Evolutionary conservation across 1,140 invertebrate genomes (phyloP).

Genomic region (Caenorhabditis latens): DNA sequence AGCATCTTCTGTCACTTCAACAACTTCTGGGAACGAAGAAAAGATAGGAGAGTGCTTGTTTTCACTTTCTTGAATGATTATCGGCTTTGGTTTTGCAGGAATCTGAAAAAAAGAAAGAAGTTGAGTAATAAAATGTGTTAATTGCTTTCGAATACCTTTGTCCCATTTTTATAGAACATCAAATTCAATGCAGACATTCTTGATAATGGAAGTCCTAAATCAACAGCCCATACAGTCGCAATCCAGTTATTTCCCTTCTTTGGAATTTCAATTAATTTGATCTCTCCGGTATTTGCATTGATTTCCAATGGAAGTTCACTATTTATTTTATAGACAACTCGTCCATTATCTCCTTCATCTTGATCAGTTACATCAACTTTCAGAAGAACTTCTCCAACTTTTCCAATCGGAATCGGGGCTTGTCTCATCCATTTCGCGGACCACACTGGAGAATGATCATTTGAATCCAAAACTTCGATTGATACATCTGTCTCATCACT

Average conservation of each 20-base stretch:
- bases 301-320: slow-evolving; percentile 55
- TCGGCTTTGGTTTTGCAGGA: slow-evolving; percentile 52
- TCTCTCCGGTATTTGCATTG: slow-evolving; percentile 61
- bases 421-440: slow-evolving; percentile 60
- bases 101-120: neutral
- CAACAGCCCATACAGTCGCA: slow-evolving; percentile 54
- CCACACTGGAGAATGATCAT: slow-evolving; percentile 74
- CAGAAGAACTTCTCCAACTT: slow-evolving; percentile 15
- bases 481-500: slow-evolving; percentile 18
- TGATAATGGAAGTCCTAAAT: slow-evolving; percentile 59
- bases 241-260: slow-evolving; percentile 33
- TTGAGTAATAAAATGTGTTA: neutral
- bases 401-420: slow-evolving; percentile 38
- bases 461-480: slow-evolving; percentile 76
- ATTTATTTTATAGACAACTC: slow-evolving; percentile 63
- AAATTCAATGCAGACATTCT: slow-evolving; percentile 55
- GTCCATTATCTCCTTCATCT: slow-evolving; percentile 86
- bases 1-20: slow-evolving; percentile 67
- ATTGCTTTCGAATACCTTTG: slow-evolving; percentile 36
- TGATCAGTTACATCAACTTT: slow-evolving; percentile 84
- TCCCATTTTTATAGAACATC: slow-evolving; percentile 63
- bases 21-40: slow-evolving; percentile 15
- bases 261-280: slow-evolving; percentile 37
- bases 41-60: slow-evolving; percentile 66
- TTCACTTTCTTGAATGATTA: slow-evolving; percentile 33